Evolutionary conservation across 2,113 vertebrate species (phyloP), one percentile per base, ranked within the genome.

Genomic region (Thermophis baileyi): DNA sequence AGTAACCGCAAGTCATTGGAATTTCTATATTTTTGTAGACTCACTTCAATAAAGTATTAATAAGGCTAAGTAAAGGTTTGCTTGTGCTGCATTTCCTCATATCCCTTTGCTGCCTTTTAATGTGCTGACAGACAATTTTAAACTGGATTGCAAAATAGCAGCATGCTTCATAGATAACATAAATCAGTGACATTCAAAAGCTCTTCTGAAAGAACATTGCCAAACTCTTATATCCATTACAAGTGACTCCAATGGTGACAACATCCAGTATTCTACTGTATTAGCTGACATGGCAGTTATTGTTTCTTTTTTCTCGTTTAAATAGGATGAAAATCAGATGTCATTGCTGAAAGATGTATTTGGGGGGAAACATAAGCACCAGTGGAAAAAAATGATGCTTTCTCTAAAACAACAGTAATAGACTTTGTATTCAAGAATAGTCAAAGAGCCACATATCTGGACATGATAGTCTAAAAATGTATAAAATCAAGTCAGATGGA

Each of bases 31-130:
- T 90, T 87, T 74, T 54, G 27, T 54, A 69, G 40, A 10, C 47
- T 91, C 47, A 87, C 46, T 63, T 91, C 74, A 90, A 51, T 46
- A 53, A 94, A 90, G 27, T 90, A 87, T 46, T 92, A 91, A 89
- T 91, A 90, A 92, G 54, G n/a, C 89, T 90, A 90, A 69, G 92
- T 74, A 51, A 55, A 49, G 30, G 25, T 47, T 92, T 90, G 49
- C 86, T 35, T 69, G 55, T 49, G 44, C 55, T 92, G 46, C 63
- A 25, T 47, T 63, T 92, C 20, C 22, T 40, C 40, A 90, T 85
- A 87, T 90, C 49, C 57, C 50, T 47, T 86, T 92, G 44, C 55
- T 87, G 55, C 30, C 51, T 91, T 91, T 53, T 91, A 89, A 89
- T 50, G 40, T 50, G 63, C 53, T 92, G 88, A 92, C 74, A 90